Conservation (phyloP, 1,140 invertebrate species). For the Andrena cerasifolii region DNA sequence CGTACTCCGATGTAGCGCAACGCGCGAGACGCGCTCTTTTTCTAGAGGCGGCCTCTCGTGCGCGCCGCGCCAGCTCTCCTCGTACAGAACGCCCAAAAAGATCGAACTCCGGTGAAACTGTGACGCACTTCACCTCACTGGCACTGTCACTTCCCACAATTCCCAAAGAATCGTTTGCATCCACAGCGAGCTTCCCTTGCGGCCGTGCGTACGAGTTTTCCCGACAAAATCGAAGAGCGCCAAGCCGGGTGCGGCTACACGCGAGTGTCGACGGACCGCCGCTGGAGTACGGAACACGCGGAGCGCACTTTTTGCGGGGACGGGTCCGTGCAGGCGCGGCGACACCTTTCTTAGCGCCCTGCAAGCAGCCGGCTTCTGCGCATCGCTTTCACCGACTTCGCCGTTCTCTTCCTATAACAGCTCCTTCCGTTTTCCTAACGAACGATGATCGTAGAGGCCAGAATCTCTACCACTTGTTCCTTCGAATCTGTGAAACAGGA, state of each 20-base stretch:
- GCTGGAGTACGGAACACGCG: conserved; percentile 66
- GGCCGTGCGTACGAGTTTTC: conserved; percentile 25
- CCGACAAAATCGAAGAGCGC: conserved; percentile 41
- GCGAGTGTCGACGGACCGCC: conserved; percentile 62
- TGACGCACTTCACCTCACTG: conserved; percentile 54
- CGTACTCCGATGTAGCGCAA: conserved; percentile 30
- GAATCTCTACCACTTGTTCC: not conserved
- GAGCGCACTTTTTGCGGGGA: conserved; percentile 60
- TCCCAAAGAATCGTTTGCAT: conserved; percentile 49
- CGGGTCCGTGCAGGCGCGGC: conserved; percentile 36
- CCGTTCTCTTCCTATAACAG: not conserved
- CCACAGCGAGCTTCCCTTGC: not conserved
- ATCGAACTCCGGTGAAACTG: conserved; percentile 52
- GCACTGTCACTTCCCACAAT: conserved; percentile 21
- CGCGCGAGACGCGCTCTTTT: conserved; percentile 57
- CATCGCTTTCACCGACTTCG: conserved; percentile 24
- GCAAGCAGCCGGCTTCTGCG: conserved; percentile 39
- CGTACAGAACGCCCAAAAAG: conserved; percentile 52
- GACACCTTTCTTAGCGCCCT: conserved; percentile 20
- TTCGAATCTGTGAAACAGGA: not conserved
- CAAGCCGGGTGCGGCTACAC: conserved; percentile 63
- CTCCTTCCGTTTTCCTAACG: not conserved
- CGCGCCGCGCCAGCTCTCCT: conserved; percentile 49
- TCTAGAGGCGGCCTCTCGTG: conserved; percentile 50
- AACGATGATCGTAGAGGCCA: not conserved